Conservation (phyloP, 2,888 invertebrate species). For the Pherbina coryleti region DNA sequence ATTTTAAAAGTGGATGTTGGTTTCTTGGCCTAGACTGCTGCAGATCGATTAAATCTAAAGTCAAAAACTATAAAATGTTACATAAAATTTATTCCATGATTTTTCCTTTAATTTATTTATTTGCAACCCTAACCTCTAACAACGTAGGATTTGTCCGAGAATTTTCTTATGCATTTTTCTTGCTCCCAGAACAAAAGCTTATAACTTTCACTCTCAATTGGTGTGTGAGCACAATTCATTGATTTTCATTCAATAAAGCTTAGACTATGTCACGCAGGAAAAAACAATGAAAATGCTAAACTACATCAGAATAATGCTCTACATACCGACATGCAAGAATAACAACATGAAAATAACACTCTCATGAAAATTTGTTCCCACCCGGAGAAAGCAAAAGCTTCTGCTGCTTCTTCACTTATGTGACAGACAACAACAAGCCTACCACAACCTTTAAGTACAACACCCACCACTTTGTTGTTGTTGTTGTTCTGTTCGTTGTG, state of each 20-base stretch:
- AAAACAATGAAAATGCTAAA: not conserved
- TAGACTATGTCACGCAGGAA: not conserved
- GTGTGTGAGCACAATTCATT: slow-evolving; percentile 4
- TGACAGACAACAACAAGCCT: not conserved
- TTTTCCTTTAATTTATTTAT: too few species aligned
- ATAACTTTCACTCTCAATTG: slow-evolving; percentile 15
- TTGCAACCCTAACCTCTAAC: not conserved
- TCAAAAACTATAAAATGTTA: not conserved
- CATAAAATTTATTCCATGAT: not conserved
- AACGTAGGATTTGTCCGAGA: not conserved
- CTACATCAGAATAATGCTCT: not conserved
- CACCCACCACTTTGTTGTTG: slow-evolving; percentile 2
- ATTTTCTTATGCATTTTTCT: not conserved
- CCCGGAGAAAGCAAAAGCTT: not conserved
- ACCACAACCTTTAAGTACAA: not conserved
- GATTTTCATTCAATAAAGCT: slow-evolving; percentile 31
- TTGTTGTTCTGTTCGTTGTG: not conserved
- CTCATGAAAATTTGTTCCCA: not conserved
- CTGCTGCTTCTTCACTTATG: not conserved
- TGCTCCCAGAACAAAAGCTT: not conserved
- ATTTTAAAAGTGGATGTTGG: too few species aligned
- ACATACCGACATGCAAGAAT: slow-evolving; percentile 5
- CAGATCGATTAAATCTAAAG: not conserved
- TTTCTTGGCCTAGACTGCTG: not conserved
- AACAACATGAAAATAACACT: not conserved